phyloP scores from a whole-genome alignment of 2,797 vertebrate genomes.

The Thalassophryne amazonica region DNA sequence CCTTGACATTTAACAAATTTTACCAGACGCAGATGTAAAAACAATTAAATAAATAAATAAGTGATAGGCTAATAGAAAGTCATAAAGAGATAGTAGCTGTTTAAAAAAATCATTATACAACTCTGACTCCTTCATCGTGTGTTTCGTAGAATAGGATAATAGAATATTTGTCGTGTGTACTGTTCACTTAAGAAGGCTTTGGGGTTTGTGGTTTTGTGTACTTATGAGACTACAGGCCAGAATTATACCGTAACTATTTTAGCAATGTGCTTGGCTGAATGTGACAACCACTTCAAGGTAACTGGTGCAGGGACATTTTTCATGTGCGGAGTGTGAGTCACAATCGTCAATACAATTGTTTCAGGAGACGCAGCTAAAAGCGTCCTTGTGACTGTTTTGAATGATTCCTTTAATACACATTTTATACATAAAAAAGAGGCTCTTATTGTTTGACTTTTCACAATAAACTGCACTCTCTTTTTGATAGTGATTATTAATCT shows the following conservation, averaged over 20 bases:
- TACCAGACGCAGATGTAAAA: no score
- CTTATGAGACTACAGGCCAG: slow-evolving; percentile 23
- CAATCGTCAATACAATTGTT: slow-evolving; percentile 15
- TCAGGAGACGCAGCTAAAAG: slow-evolving; percentile 1
- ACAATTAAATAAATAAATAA: no score
- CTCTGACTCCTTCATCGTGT: slow-evolving; percentile 53
- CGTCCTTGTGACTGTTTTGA: slow-evolving; percentile 16
- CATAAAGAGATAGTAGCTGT: no score
- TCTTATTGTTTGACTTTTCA: slow-evolving; percentile 1
- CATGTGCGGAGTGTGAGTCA: slow-evolving; percentile 22
- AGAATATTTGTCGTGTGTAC: slow-evolving; percentile 21
- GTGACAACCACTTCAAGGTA: slow-evolving; percentile 26
- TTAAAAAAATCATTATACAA: slow-evolving; percentile 18
- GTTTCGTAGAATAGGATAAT: slow-evolving; percentile 30
- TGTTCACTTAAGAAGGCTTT: slow-evolving; percentile 34
- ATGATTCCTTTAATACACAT: slow-evolving; percentile 11
- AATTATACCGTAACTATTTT: slow-evolving; percentile 54
- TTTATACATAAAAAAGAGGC: not conserved
- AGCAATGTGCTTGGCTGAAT: slow-evolving; percentile 37
- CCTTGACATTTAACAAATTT: no score
- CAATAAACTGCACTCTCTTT: not conserved
- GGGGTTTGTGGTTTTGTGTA: slow-evolving; percentile 25
- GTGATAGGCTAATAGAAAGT: no score
- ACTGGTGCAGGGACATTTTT: slow-evolving; percentile 20
- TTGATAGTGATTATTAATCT: slow-evolving; percentile 9